phyloP scores from a whole-genome alignment of 2,113 vertebrate genomes.

The Campylomormyrus numenius region DNA sequence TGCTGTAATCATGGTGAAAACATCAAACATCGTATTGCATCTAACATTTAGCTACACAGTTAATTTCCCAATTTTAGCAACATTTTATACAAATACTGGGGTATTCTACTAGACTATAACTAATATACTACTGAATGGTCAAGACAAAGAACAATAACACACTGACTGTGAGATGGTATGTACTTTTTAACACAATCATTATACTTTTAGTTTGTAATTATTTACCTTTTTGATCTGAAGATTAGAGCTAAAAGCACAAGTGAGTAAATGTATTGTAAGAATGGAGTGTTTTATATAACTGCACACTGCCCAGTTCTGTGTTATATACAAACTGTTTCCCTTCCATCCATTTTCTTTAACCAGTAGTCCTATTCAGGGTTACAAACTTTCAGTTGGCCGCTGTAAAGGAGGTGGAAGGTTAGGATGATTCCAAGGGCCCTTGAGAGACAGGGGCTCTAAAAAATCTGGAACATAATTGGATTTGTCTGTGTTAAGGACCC shows the following conservation, averaged over 20 bases:
- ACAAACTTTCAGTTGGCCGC: neutral
- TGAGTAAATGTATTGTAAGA: neutral
- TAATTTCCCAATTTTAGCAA: neutral
- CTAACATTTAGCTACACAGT: neutral
- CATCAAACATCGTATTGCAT: neutral
- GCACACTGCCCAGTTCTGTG: neutral
- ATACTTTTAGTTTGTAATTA: neutral
- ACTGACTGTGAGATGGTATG: too few relatives aligned
- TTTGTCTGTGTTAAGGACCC: too few relatives aligned
- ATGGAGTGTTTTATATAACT: neutral
- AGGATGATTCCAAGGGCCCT: too few relatives aligned
- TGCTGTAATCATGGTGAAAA: neutral
- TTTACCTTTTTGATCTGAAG: neutral
- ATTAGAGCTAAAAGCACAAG: neutral
- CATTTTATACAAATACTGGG: neutral
- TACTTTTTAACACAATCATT: neutral
- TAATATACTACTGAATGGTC: neutral
- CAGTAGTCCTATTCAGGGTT: neutral
- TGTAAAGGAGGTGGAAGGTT: too few relatives aligned
- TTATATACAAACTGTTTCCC: neutral
- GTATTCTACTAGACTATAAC: neutral
- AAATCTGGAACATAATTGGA: too few relatives aligned
- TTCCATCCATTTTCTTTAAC: neutral
- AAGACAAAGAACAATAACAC: too few relatives aligned
- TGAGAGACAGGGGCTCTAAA: too few relatives aligned